Base-by-base conservation (phyloP, 2,113 vertebrate species). In the Silurus glanis region DNA sequence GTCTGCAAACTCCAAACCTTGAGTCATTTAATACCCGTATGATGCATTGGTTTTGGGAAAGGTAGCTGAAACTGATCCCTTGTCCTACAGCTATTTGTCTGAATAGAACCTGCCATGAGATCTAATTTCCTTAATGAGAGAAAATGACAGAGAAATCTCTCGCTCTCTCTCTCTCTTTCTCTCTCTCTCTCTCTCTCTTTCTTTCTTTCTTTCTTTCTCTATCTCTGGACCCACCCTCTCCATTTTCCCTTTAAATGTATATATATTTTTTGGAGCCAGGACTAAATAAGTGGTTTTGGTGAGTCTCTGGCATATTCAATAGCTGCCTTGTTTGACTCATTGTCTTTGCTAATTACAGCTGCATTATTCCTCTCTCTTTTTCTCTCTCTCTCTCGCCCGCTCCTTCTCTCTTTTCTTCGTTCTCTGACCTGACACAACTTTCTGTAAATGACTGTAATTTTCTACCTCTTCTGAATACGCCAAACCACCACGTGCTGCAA, bases 71-170 rank as follows among this genome's bases (percentile, higher is more conserved):
- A n/a, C 19, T 19, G 51, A 69, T 67, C 61, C 62, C 28, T 53
- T 56, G 74, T 25, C 74, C 74, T 55, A 21, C 28, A 59, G 67
- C 79, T 21, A 49, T 83, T 19, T 19, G 37, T 84, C 58, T 28
- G n/a, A 12, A 53, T 23, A 67, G 47, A 80, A 83, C 81, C 89
- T 85, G 91, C 90, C 88, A 89, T 83, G 87, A 93, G 90, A 87
- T 93, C 91, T 83, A 87, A 90, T 93, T 94, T 71, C 93, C 55
- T 79, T 64, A 86, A 79, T 28, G 69, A 71, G 16, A 67, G 21
- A 58, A 28, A 56, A 23, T 47, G 13, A 62, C 9, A 16, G 56
- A 17, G 7, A 45, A 67, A 16, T 58, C 47, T 28, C 23, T 37
- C 51, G 21, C 76, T 47, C 85, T 55, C 8, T 67, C 56, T 56